Conservation (phyloP, 2,888 invertebrate species). For the Lysandra coridon region DNA sequence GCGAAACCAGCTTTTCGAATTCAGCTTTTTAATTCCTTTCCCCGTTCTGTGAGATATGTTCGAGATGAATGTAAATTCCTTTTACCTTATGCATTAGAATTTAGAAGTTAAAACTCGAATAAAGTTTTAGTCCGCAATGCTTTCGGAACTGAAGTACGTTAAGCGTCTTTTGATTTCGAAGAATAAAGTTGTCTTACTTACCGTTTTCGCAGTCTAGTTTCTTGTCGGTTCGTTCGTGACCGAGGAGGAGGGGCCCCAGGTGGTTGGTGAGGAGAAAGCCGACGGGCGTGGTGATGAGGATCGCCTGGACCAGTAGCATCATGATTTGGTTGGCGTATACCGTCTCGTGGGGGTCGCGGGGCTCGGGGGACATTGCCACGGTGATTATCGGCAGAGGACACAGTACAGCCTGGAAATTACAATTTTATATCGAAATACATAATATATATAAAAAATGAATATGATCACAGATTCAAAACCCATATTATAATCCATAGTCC, state of each 20-base stretch:
- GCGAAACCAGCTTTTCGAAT: not conserved
- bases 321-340: constrained; percentile 59
- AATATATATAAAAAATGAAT: no score
- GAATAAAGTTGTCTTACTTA: constrained; percentile 36
- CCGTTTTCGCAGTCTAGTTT: constrained; percentile 37
- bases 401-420: constrained; percentile 76
- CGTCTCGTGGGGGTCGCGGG: constrained; percentile 47
- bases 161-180: constrained; percentile 15
- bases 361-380: constrained; percentile 49
- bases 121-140: not conserved
- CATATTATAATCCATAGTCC: no score
- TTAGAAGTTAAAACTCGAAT: constrained; percentile 15
- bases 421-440: no score
- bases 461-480: not conserved
- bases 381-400: constrained; percentile 77
- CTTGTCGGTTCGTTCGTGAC: constrained; percentile 30
- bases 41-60: constrained; percentile 20
- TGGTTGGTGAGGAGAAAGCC: constrained; percentile 63
- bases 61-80: constrained; percentile 6
- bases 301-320: constrained; percentile 60
- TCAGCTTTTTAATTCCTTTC: constrained; percentile 17
- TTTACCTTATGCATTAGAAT: constrained; percentile 20
- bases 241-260: constrained; percentile 60
- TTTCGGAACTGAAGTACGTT: constrained; percentile 9
- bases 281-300: constrained; percentile 66